A percentile compares a stretch with the other conserved stretches of the same genome.
Conservation (phyloP, 2,797 vertebrate genomes). For the Cirrhinus molitorella region DNA sequence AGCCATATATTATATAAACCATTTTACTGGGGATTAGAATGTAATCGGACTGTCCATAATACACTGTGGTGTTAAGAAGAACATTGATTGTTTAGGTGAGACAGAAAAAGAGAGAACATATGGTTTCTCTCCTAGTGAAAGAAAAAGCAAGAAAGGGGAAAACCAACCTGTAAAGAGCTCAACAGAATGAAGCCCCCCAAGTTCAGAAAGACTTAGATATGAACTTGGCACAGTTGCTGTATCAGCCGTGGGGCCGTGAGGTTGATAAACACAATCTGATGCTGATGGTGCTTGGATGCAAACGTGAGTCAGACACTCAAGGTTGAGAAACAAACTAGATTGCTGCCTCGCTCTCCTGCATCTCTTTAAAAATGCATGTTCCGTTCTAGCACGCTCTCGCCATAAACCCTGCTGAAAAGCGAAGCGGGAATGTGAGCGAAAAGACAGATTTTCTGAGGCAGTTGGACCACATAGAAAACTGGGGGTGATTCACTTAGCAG, state of each 20-base stretch:
- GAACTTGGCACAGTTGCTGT: neutral
- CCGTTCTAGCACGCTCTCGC: neutral
- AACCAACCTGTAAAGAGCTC: conserved; percentile 5
- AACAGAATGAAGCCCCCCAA: conserved; percentile 18
- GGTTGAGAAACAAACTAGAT: conserved; percentile 35
- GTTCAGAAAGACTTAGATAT: conserved; percentile 54
- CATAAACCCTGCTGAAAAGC: conserved; percentile 25
- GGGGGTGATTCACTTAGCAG: conserved; percentile 25
- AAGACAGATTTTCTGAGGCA: conserved; percentile 31
- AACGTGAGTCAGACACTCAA: conserved; percentile 42
- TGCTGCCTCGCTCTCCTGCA: conserved; percentile 2
- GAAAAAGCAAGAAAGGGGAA: neutral
- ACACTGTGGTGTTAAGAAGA: conserved; percentile 3
- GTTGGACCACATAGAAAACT: conserved; percentile 27
- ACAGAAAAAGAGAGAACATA: neutral
- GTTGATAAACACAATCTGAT: conserved; percentile 44
- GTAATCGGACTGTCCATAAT: conserved; percentile 4
- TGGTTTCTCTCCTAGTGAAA: neutral
- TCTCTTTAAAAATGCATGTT: conserved; percentile 53
- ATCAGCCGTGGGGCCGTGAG: neutral
- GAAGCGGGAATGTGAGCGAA: neutral
- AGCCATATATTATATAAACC: conserved; percentile 41
- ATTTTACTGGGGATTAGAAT: conserved; percentile 34
- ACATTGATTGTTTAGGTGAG: conserved; percentile 23
- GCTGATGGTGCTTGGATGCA: conserved; percentile 29